Base-by-base conservation (phyloP, 2,113 vertebrate species). In the Phaethon lepturus region DNA sequence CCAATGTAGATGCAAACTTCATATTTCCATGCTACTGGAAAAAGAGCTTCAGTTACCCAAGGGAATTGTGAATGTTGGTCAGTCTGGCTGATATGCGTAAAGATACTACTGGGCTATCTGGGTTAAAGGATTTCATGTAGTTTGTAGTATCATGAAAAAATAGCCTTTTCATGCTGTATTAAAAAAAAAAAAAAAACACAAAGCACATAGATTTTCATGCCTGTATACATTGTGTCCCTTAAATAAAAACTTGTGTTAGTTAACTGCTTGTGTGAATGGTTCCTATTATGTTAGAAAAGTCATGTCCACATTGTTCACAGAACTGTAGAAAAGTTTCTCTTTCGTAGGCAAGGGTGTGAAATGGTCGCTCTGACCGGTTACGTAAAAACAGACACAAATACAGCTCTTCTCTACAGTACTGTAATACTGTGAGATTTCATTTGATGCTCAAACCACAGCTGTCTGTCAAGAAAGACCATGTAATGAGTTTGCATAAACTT, bases 301-400 rank as follows among this genome's bases (percentile, higher is more conserved):
- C 7, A 6, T 40, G 9, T 16, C 53, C 4, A 0, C 1, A 0
- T 9, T n/a, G 42, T 77, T 58, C 26, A 11, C 50, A 60, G 40
- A 40, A 9, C 17, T 45, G 22, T 23, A n/a, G 69, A 31, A 62
- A 18, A 55, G 49, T 11, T 60, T 11, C 38, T 76, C 25, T 31
- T 53, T 17, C 45, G 5, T 38, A n/a, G 15, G 5, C 2, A 5
- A n/a, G 63, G 35, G 31, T 66, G 40, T 26, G 47, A 58, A 55
- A 24, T 11, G 33, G 9, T 55, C 25, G 22, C 24, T 13, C 33
- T 81, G 16, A 25, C 29, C 0, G 1, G 6, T 33, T 56, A 13
- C 0, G 0, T 77, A 15, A 72, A 73, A 67, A 6, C 1, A 5
- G 47, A 13, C 25, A 10, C 38, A 40, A 31, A 25, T 26, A 5